Evolutionary conservation across 92 coral and sea anemone species (phyloP), one percentile per base, ranked within the genome.

Genomic region (Nematostella vectensis): DNA sequence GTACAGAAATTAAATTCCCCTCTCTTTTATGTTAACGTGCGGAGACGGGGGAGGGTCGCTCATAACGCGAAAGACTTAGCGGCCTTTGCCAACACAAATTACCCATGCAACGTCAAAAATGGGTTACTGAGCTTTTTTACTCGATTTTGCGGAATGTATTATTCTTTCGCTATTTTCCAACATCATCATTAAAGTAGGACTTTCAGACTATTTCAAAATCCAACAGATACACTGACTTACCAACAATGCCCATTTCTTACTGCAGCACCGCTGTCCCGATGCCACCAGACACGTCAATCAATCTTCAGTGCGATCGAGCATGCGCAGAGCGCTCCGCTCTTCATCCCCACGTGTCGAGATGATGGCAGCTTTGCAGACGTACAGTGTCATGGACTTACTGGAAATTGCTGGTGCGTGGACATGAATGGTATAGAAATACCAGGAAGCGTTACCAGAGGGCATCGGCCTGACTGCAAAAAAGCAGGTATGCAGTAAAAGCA

Each of bases 321-420:
- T 25, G 76, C 66, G 1, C 63, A 71, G 8, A 3, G 61, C 27
- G 8, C 59, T 24, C 61, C 66, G 47, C 19, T 44, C 47, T 84
- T 78, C 57, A 42, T 84, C 6, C 89, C 96, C 11, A 65, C 68
- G 29, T 89, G 96, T 38, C 50, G 69, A 51, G 40, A 36, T 33
- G 88, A 84, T 39, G 95, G 95, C 47, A 54, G 76, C 0, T 89
- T 71, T 61, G 55, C 69, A 4, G 69, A 62, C 2, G 56, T 85
- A 6, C 96, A 84, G 53, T 89, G 96, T 64, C 83, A 80, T 66
- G 76, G 62, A 20, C 25, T 70, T 48, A 71, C 80, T 4, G 96
- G 95, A 25, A 81, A 84, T 54, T 89, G 96, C 60, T 89, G 96
- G 96, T 89, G 96, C 54, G 95, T 76, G 48, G 89, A 89, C 53